Evolutionary conservation across 2,888 invertebrate species (phyloP).

Genomic region (Atherix ibis): DNA sequence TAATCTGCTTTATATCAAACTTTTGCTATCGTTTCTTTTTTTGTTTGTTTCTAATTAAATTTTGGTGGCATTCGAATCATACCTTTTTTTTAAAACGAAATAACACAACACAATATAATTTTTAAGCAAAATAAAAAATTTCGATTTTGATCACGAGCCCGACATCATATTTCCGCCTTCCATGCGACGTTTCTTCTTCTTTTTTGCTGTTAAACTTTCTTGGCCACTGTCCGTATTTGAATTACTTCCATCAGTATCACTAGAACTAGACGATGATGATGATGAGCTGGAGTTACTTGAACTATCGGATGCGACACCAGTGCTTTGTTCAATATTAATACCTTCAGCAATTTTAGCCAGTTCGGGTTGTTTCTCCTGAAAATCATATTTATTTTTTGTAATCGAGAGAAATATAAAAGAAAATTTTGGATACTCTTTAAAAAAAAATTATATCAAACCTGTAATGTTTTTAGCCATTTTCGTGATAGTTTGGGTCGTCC

Average conservation of each 20-base stretch:
- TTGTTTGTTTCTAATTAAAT: too few species aligned
- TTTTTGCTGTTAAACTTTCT: conserved; percentile 75
- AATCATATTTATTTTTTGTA: not conserved
- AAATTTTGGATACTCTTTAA: too few species aligned
- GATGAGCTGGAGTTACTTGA: conserved; percentile 66
- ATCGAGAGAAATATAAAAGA: too few species aligned
- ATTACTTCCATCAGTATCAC: conserved; percentile 36
- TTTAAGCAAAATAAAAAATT: too few species aligned
- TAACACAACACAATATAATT: too few species aligned
- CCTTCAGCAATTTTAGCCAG: conserved; percentile 62
- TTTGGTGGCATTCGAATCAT: too few species aligned
- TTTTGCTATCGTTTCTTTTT: too few species aligned
- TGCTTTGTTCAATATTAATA: conserved; percentile 71
- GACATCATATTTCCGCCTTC: conserved; percentile 17
- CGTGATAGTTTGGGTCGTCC: conserved; percentile 90
- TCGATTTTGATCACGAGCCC: too few species aligned
- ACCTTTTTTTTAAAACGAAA: too few species aligned
- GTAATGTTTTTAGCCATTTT: conserved; percentile 67
- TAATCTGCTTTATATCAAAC: too few species aligned
- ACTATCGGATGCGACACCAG: conserved; percentile 88
- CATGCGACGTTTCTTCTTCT: conserved; percentile 54
- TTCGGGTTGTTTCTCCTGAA: conserved; percentile 53
- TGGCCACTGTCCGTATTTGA: conserved; percentile 68
- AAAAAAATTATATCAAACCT: conserved; percentile 16
- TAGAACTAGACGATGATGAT: conserved; percentile 57